These are phyloP conservation scores for Butastur rufipennis DNA, from an alignment of 2,113 vertebrate species.

Conservation along the genomic window DNA sequence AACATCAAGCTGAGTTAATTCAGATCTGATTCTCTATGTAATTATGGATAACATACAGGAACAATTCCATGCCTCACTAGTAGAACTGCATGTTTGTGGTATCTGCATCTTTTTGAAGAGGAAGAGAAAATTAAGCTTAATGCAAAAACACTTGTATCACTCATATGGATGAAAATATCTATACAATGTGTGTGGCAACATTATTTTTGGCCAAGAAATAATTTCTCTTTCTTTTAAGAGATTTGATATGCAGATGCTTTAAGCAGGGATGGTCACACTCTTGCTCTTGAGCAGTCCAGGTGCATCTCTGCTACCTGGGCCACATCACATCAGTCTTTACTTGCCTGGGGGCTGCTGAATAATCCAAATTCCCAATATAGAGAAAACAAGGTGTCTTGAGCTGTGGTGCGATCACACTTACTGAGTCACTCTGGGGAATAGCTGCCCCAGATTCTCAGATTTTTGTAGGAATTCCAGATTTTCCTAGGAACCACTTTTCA, in stretches of 20 bases:
- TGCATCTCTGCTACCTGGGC: neutral
- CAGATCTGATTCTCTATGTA: neutral
- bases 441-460: neutral
- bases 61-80: neutral
- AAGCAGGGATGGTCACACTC: neutral
- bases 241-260: neutral
- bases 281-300: neutral
- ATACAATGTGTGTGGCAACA: neutral
- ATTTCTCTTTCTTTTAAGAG: neutral
- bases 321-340: neutral
- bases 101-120: neutral
- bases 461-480: neutral
- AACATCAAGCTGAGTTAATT: conserved; percentile 22
- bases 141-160: neutral
- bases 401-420: neutral
- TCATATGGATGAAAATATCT: neutral
- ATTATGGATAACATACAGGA: conserved; percentile 5
- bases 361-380: neutral
- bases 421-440: neutral
- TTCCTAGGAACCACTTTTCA: neutral
- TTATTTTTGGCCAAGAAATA: neutral
- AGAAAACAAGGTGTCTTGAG: neutral
- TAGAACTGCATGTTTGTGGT: neutral
- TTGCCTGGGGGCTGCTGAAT: neutral
- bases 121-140: neutral